Base-by-base conservation (phyloP, 2,113 vertebrate genomes). In the Coracopsis vasa region DNA sequence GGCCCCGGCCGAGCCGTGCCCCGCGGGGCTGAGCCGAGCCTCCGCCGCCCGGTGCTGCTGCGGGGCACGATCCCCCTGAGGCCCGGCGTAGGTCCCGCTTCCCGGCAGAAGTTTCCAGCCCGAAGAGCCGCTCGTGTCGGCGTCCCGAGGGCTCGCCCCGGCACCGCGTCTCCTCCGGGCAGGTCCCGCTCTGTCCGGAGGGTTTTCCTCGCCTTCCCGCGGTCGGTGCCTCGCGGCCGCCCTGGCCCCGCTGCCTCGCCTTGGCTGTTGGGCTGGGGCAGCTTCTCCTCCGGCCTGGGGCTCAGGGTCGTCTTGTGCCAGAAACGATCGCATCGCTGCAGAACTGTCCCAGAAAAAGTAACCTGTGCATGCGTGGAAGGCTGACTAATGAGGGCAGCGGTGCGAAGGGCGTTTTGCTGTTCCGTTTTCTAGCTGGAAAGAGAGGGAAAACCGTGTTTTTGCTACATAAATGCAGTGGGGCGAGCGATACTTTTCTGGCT, bases 341-440 rank as follows among this genome's bases (percentile, higher is more conserved):
- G 8, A 79, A 42, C 7, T 18, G n/a, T 5, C 42, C 7, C 41
- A 12, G 66, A 13, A 56, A 82, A 27, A 35, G 47, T 28, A 17
- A 62, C 71, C 87, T 31, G 67, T 33, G 58, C 58, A 0, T 1
- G 77, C 16, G 5, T 35, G 56, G 58, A 56, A 74, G n/a, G 25
- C 13, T 50, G 6, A 1, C 5, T 51, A 13, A 10, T 1, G 44
- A 29, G n/a, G 5, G 39, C 37, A 48, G 0, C 21, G 56, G 9
- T 16, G 45, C 13, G 6, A n/a, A 5, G 3, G 61, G 48, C 24
- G 0, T 66, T 75, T 42, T 28, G 39, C 54, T 48, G 19, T 37
- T 48, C 12, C 3, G 2, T 44, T 92, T 86, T 54, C 37, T 11
- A 3, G 11, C 9, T 3, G 60, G 17, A 54, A 53, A 33, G 37